Percentiles rank a stretch among this genome's conserved stretches.
Evolutionary conservation across 2,797 vertebrate genomes (phyloP).

Genomic region (Thripadectes ignobilis): DNA sequence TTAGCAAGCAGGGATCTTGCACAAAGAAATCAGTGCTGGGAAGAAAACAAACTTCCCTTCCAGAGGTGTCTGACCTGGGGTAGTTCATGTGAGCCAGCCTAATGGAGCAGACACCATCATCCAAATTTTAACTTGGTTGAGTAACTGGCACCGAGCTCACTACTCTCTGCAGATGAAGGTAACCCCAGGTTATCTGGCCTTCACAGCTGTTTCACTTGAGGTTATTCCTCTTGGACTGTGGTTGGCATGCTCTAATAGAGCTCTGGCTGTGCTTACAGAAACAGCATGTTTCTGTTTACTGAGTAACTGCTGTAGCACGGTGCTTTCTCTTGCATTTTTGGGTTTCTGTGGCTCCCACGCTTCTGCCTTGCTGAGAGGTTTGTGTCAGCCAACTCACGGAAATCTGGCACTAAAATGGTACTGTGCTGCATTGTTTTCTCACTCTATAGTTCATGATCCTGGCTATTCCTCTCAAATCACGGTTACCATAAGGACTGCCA

Average conservation of each 20-base stretch:
- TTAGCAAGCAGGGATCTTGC: not conserved
- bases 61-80: not conserved
- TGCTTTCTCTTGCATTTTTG: not conserved
- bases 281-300: not conserved
- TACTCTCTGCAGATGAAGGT: not conserved
- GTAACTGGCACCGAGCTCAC: not conserved
- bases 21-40: not conserved
- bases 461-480: not conserved
- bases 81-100: not conserved
- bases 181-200: not conserved
- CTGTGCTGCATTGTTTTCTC: not conserved
- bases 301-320: not conserved
- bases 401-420: not conserved
- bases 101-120: not conserved
- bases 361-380: not conserved
- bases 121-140: not conserved
- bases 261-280: not conserved
- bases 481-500: not conserved
- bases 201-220: not conserved
- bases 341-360: not conserved
- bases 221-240: not conserved
- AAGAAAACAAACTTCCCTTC: not conserved
- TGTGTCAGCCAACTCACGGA: not conserved
- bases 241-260: not conserved
- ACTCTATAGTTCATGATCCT: not conserved